These are phyloP conservation scores for Psammodynastes pulverulentus DNA, from an alignment of 2,113 vertebrate species.

Conservation along the genomic window DNA sequence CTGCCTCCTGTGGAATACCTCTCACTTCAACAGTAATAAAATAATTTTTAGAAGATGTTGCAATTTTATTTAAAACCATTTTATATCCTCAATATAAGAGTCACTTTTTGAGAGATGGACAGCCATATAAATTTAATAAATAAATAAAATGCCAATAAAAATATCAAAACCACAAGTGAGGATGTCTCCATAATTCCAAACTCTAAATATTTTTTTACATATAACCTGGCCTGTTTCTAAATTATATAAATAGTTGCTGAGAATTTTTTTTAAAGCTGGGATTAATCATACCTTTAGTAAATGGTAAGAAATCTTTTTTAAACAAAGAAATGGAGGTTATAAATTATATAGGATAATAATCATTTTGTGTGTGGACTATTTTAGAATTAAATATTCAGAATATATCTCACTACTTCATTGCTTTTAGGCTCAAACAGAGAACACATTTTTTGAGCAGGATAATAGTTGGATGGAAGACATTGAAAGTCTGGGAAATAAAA, in stretches of 20 bases:
- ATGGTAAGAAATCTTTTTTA: background rate
- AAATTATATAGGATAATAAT: background rate
- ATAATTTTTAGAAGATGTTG: background rate
- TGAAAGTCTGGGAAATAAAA: background rate
- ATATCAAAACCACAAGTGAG: background rate
- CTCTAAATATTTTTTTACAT: background rate
- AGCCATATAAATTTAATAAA: background rate
- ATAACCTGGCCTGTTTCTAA: background rate
- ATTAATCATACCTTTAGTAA: background rate
- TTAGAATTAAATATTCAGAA: background rate
- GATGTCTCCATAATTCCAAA: background rate
- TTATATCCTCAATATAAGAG: background rate
- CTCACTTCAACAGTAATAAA: background rate
- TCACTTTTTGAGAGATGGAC: background rate
- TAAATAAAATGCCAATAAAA: background rate
- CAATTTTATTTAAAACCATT: background rate
- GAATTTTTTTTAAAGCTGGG: background rate
- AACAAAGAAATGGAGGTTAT: background rate
- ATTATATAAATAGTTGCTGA: background rate
- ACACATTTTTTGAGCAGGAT: background rate
- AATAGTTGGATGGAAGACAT: background rate
- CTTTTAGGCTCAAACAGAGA: background rate
- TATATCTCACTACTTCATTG: background rate
- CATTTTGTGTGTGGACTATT: background rate
- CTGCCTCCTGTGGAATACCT: background rate